Evolutionary conservation across 1,140 invertebrate genomes (phyloP), one percentile per base, ranked within the genome.

Genomic region (Triops cancriformis): DNA sequence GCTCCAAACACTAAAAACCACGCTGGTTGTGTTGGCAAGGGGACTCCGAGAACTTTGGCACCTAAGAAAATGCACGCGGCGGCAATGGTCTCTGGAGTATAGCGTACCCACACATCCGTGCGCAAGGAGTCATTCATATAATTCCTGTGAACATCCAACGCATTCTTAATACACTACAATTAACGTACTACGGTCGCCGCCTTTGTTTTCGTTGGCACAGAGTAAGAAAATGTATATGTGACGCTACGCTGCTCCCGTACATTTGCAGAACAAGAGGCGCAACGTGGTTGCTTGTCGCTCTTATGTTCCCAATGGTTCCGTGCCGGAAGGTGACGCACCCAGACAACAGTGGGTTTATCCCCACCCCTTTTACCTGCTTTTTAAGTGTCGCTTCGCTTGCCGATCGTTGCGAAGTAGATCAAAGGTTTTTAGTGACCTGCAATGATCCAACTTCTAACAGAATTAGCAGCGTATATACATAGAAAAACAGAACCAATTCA

Each of bases 101-200:
- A 97, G 77, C 96, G 89, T 82, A 99, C 90, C 85, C 99, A 99
- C 0, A 98, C 96, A 85, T 99, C 94, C 0, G 97, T 98, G 42
- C 97, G 87, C 26, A 99, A 86, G 12, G 97, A 96, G 86, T 99
- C 98, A 86, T 99, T 99, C 97, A 99, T 99, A 84, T 98, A 99
- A 85, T 98, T 99, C 91, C 90, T 92, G 81, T 28, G 80, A 72
- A 82, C 26, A 82, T 80, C 81, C 80, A 82, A 78, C 80, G 80
- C 26, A 76, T 83, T 45, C 23, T 43, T 14, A 42, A 43, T 72
- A 74, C 75, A 41, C 26, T n/a, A 64, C 51, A 64, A 23, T 23
- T 64, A 64, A 64, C 51, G 51, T 64, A 64, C 14, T 64, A 64
- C 51, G 51, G 23, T 64, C 23, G 14, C 51, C 14, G 51, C 31